Base-by-base conservation (phyloP, 1,140 invertebrate species). In the Orius laevigatus region DNA sequence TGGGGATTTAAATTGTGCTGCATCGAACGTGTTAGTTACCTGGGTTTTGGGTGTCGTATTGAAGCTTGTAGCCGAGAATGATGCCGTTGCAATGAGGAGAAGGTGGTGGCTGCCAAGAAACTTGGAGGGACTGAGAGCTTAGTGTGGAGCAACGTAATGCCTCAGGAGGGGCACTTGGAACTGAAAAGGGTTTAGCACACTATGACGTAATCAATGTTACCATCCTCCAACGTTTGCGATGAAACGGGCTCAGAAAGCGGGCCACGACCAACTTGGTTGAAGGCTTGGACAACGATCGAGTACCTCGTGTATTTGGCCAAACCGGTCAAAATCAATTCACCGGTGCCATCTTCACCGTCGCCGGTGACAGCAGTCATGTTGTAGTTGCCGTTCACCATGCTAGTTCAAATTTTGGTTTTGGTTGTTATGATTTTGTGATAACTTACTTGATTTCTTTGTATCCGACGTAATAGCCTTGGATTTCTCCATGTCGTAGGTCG, bases 21-120 rank as follows among this genome's bases (percentile, higher is more conserved):
- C n/a, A n/a, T n/a, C n/a, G n/a, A n/a, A n/a, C n/a, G n/a, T n/a
- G 8, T 25, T 25, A 25, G 14, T 48, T 45, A 60, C 58, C 59
- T 55, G 53, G 53, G 15, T 57, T 56, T n/a, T 56, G 56, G 20
- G 78, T 76, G 57, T 82, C 79, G 54, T 79, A 81, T 51, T 72
- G 72, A 2, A 83, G 66, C 63, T 86, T 86, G 62, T 87, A 91
- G 9, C 85, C 86, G 60, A 84, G 79, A 46, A 90, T 70, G 19
- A 87, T 69, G 8, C 86, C 86, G 59, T 90, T 84, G 43, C 76
- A 76, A 38, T 81, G 74, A 51, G 77, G 71, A 38, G 73, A 70
- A n/a, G 79, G 76, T 0, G 84, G 85, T 11, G 81, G 79, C 45
- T 84, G 78, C 86, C 85, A 90, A 8, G 79, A 80, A 3, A 90